Conservation (phyloP, 2,888 invertebrate species). For the Nebria salina region DNA sequence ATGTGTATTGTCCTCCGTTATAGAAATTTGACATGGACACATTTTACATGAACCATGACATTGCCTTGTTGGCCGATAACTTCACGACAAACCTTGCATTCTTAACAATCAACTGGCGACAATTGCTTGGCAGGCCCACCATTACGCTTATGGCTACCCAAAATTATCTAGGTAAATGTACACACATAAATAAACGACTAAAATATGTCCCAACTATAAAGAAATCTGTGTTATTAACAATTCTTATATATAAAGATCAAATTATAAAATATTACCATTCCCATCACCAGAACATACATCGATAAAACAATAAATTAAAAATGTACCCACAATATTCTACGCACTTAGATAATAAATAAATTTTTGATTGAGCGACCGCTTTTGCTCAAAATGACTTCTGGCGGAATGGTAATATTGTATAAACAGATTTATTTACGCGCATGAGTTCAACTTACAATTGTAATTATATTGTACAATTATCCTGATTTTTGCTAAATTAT, state of each 20-base stretch:
- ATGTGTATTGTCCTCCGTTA: slow-evolving; percentile 54
- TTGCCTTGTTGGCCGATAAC: slow-evolving; percentile 92
- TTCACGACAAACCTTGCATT: slow-evolving; percentile 94
- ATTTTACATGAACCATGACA: slow-evolving; percentile 97
- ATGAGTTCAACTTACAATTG: background rate
- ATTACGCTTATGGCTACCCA: slow-evolving; percentile 89
- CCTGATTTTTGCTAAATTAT: background rate
- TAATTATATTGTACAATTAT: background rate
- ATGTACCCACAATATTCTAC: no score
- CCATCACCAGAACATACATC: no score
- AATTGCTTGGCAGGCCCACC: slow-evolving; percentile 95
- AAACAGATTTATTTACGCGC: background rate
- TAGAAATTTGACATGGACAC: slow-evolving; percentile 92
- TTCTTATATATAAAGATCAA: no score
- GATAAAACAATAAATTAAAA: no score
- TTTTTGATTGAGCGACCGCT: no score
- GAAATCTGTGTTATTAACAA: no score
- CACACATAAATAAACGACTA: no score
- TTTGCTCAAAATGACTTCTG: no score
- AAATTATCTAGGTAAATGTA: slow-evolving; percentile 80
- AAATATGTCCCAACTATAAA: no score
- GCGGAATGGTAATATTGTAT: background rate
- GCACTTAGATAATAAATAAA: no score
- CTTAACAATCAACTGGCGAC: slow-evolving; percentile 96
- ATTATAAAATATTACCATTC: no score